These are phyloP conservation scores for Andricus curvator DNA, from an alignment of 2,888 invertebrate genomes.

Conservation along the genomic window DNA sequence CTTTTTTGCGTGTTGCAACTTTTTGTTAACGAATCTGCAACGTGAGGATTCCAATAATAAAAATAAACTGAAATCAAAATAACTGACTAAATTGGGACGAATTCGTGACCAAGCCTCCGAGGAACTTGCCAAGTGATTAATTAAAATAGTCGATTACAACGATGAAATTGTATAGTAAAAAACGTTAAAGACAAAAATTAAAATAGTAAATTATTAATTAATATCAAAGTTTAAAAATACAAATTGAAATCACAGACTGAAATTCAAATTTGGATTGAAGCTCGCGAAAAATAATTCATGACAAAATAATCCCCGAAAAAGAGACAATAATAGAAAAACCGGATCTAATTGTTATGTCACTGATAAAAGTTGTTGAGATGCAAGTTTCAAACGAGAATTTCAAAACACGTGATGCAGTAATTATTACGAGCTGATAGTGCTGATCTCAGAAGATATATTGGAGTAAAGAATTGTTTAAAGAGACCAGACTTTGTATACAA, in stretches of 20 bases:
- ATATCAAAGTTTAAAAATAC: neutral
- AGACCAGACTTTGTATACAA: neutral
- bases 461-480: neutral
- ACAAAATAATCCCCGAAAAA: neutral
- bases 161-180: neutral
- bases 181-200: neutral
- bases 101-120: neutral
- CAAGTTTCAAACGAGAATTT: neutral
- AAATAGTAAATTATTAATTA: no score
- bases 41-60: neutral
- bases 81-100: neutral
- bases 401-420: neutral
- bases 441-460: conserved; percentile 14
- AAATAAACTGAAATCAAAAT: conserved; percentile 8
- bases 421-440: neutral
- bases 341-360: conserved; percentile 17
- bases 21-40: neutral
- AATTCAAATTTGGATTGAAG: neutral
- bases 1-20: neutral
- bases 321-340: neutral
- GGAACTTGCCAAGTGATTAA: neutral
- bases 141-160: neutral
- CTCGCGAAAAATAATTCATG: neutral
- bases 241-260: neutral
- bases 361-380: conserved; percentile 5